These are phyloP conservation scores for Poeciliopsis infans DNA, from an alignment of 2,797 vertebrate genomes.

Conservation along the genomic window DNA sequence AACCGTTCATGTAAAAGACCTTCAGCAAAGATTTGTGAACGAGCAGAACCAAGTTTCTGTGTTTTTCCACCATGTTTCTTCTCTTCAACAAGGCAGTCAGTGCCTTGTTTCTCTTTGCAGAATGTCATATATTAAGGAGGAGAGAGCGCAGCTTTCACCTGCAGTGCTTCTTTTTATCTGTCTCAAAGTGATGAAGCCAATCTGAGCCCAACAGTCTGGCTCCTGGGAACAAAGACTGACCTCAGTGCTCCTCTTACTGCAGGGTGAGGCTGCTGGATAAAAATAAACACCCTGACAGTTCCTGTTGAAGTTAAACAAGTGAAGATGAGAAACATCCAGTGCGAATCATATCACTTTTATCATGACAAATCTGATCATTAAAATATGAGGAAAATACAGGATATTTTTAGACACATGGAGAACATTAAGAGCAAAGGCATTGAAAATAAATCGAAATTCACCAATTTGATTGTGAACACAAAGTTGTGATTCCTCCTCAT, in stretches of 20 bases:
- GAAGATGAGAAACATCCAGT: background rate
- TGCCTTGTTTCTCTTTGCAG: constrained; percentile 8
- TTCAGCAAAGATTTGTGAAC: constrained; percentile 27
- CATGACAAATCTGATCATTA: background rate
- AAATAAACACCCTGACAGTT: constrained; percentile 40
- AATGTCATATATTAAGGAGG: constrained; percentile 56
- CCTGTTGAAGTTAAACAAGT: constrained; percentile 4
- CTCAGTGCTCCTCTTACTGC: constrained; percentile 28
- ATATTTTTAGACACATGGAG: background rate
- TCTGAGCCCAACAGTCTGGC: constrained; percentile 27
- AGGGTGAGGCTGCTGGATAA: constrained; percentile 21
- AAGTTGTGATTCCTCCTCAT: background rate
- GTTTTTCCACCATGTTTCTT: constrained; percentile 6
- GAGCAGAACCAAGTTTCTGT: constrained; percentile 3
- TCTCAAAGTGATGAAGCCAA: constrained; percentile 33
- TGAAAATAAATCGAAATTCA: background rate
- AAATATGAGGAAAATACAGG: background rate
- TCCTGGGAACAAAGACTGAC: constrained; percentile 41
- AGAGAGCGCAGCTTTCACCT: constrained; percentile 30
- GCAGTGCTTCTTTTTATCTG: constrained; percentile 48
- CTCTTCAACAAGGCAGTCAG: background rate
- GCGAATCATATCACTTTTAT: background rate
- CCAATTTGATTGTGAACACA: background rate
- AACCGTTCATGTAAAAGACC: constrained; percentile 45
- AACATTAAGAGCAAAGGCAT: background rate